Evolutionary conservation across 1,140 invertebrate genomes (phyloP), one percentile per base, ranked within the genome.

Genomic region (Oedothorax gibbosus): DNA sequence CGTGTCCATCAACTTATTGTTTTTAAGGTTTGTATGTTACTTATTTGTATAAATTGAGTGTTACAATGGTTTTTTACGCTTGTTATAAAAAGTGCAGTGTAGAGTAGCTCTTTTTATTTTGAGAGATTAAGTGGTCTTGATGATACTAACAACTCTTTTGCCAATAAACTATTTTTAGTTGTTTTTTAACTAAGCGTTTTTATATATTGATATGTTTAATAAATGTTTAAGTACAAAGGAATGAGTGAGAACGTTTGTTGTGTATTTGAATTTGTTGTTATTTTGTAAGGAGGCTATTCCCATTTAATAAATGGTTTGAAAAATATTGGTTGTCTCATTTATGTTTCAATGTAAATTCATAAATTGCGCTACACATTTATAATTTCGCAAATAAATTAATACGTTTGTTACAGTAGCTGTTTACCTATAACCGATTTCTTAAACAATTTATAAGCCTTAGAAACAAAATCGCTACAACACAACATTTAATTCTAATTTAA

Each of bases 141-240:
- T n/a, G 57, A 21, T 71, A 57, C 72, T 35, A 14, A 75, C n/a
- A 49, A 75, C 72, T 75, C 72, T 57, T 57, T 21, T 75, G 60
- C 77, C 77, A 79, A 79, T 79, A 79, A 79, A 79, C 35, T 79
- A 79, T 79, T 79, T 79, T 77, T 64, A 71, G 51, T 15, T 64
- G 20, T 64, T 50, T 15, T 77, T 77, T 53, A 20, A 69, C 21
- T 68, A 68, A 68, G 20, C 12, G 18, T 12, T 20, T 11, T 68
- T 68, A 20, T 68, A 20, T 20, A 62, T 62, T 18, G 18, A 62
- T 62, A 18, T 62, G 57, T 62, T 62, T 15, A 35, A 35, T 35
- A 35, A 35, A 35, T 35, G 1, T 35, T 35, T 35, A 35, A 35
- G 35, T 35, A 35, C 35, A 35, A 35, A 35, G 35, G 35, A 35